phyloP scores from a whole-genome alignment of 2,888 invertebrate species.

The Lathronympha strigana region DNA sequence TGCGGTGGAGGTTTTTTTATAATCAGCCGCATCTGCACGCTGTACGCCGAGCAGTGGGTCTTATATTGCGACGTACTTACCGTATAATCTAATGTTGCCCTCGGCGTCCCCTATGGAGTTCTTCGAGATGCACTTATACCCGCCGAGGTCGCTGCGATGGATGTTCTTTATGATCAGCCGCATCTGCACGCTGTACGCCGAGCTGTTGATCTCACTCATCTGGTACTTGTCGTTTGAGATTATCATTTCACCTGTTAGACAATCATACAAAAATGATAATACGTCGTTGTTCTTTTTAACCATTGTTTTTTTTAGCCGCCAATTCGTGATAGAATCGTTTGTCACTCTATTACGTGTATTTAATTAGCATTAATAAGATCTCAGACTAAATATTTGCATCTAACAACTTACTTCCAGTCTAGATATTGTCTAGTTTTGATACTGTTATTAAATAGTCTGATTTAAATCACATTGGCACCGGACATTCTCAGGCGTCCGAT shows the following conservation, averaged over 20 bases:
- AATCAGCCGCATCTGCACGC: slow-evolving; percentile 92
- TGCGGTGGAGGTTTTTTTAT: slow-evolving; percentile 89
- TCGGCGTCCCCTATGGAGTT: slow-evolving; percentile 96
- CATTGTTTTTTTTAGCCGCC: no score
- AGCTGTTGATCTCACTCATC: slow-evolving; percentile 91
- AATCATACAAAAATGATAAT: slow-evolving; percentile 7
- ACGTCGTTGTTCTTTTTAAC: no score
- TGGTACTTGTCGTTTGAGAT: slow-evolving; percentile 93
- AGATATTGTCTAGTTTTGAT: no score
- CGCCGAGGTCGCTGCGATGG: slow-evolving; percentile 90
- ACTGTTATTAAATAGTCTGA: no score
- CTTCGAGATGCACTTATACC: slow-evolving; percentile 96
- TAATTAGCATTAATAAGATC: no score
- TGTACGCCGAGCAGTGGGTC: no score
- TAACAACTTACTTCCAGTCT: no score
- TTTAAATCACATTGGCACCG: no score
- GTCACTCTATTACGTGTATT: no score
- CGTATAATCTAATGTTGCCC: slow-evolving; percentile 94
- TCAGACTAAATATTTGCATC: no score
- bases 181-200: slow-evolving; percentile 94
- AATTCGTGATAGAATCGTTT: no score
- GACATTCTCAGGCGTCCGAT: no score
- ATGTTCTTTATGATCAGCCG: slow-evolving; percentile 89
- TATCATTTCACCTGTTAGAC: slow-evolving; percentile 93
- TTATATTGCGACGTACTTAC: slow-evolving; percentile 86